Percentiles rank a stretch among this genome's conserved stretches.
Evolutionary conservation across 2,888 invertebrate genomes (phyloP).

Genomic region (Caenorhabditis japonica): DNA sequence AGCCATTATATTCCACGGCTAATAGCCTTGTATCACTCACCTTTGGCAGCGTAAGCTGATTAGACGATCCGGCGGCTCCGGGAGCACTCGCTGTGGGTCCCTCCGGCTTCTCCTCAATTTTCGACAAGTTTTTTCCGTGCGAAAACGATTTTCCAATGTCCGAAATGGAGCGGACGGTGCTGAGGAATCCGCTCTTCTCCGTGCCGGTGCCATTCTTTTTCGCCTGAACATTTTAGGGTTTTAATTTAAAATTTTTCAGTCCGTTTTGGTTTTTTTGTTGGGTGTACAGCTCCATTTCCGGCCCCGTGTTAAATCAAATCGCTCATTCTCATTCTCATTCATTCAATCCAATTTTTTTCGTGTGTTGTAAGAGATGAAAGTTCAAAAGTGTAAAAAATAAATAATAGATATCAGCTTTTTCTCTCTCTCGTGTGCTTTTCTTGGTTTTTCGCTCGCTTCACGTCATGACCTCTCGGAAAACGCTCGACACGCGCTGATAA

Average conservation of each 20-base stretch:
- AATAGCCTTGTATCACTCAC: too few species aligned
- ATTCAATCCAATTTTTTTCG: too few species aligned
- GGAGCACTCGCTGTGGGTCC: conserved; percentile 42
- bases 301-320: too few species aligned
- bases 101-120: conserved; percentile 65
- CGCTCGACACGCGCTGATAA: conserved; percentile 14
- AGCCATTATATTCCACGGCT: too few species aligned
- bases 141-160: conserved; percentile 93
- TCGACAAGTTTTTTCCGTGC: conserved; percentile 85
- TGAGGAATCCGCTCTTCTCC: conserved; percentile 85
- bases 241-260: not conserved
- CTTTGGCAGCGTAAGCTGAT: conserved; percentile 72
- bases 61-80: conserved; percentile 45
- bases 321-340: too few species aligned
- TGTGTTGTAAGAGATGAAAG: too few species aligned
- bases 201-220: conserved; percentile 71
- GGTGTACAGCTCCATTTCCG: too few species aligned
- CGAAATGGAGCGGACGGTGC: conserved; percentile 91
- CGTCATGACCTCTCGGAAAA: conserved; percentile 38
- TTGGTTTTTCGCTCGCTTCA: conserved; percentile 20
- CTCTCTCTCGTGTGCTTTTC: conserved; percentile 3
- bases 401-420: conserved; percentile 6
- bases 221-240: too few species aligned
- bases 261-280: not conserved
- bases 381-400: not conserved